Conservation (phyloP, 2,888 invertebrate species). For the Pristionchus arcanus region DNA sequence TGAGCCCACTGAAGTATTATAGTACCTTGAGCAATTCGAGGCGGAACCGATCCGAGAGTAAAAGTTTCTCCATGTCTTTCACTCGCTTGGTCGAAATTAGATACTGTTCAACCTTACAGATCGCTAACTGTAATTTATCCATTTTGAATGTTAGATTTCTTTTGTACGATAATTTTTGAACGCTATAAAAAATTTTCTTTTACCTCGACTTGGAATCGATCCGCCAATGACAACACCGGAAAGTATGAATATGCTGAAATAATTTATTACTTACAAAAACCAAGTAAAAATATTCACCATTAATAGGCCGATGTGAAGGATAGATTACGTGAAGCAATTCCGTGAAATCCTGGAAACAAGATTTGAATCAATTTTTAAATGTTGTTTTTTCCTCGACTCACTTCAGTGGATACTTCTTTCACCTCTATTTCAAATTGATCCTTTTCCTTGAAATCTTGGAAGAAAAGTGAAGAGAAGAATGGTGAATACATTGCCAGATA, state of each 20-base stretch:
- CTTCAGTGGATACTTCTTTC: too few species aligned
- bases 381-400: too few species aligned
- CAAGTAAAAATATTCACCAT: neutral
- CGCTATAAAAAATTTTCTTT: neutral
- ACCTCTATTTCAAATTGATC: too few species aligned
- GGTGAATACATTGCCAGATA: too few species aligned
- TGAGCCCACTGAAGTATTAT: too few species aligned
- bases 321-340: conserved; percentile 79
- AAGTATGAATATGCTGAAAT: neutral
- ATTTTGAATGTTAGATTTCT: too few species aligned
- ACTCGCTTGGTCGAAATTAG: neutral
- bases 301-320: conserved; percentile 73
- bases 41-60: too few species aligned
- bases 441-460: too few species aligned
- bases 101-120: neutral
- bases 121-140: neutral
- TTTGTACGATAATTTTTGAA: neutral
- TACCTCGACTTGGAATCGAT: neutral
- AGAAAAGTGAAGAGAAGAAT: too few species aligned
- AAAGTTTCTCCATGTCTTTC: neutral
- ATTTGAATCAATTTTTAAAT: neutral
- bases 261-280: neutral
- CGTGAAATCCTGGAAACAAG: conserved; percentile 73
- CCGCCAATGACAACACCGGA: neutral
- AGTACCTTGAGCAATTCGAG: too few species aligned